These are phyloP conservation scores for Heterodera carotae DNA, from an alignment of 1,140 invertebrate genomes.

Conservation along the genomic window DNA sequence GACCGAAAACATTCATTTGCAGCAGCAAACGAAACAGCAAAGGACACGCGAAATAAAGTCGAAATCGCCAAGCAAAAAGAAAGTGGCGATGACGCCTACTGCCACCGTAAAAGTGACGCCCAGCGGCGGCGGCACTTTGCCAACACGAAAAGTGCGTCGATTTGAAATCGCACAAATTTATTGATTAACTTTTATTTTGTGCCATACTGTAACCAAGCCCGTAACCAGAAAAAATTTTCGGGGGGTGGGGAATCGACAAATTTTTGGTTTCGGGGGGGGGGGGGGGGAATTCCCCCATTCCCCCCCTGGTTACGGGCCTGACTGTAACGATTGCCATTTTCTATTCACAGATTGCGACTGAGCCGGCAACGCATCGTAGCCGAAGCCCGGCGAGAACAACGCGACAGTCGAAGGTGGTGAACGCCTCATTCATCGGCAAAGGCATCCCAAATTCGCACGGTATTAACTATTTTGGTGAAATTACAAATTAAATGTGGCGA, in stretches of 20 bases:
- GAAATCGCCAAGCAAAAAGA: slow-evolving; percentile 27
- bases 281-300: no score
- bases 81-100: background rate
- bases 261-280: no score
- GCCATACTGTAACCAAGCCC: no score
- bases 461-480: background rate
- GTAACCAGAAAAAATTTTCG: no score
- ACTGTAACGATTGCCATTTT: background rate
- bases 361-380: background rate
- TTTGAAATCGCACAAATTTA: background rate
- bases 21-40: background rate
- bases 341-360: background rate
- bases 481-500: no score
- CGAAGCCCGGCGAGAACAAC: background rate
- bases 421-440: background rate
- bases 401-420: background rate
- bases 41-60: background rate
- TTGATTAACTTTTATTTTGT: no score
- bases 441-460: background rate
- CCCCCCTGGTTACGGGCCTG: no score
- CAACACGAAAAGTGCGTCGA: background rate
- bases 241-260: no score
- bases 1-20: no score
- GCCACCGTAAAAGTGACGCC: background rate
- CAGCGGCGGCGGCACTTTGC: background rate